Percentiles rank a stretch among this genome's conserved stretches.
phyloP scores from a whole-genome alignment of 2,797 vertebrate genomes.

The Falco rusticolus region DNA sequence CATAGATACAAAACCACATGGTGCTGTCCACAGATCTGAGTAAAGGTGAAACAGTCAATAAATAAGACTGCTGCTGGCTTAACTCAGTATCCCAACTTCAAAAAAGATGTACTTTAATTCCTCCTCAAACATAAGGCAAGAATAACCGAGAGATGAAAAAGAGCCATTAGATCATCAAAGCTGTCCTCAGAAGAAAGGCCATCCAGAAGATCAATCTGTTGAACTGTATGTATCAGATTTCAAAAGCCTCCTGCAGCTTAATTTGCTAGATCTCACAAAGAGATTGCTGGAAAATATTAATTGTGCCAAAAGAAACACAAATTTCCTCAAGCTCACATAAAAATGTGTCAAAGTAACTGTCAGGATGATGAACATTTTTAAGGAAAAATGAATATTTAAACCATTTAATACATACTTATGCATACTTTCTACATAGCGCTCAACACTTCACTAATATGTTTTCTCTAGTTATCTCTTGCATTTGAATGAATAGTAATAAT shows the following conservation, averaged over 20 bases:
- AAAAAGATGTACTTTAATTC: not conserved
- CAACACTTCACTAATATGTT: not conserved
- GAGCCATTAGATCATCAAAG: constrained; percentile 18
- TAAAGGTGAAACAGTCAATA: not conserved
- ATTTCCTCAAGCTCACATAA: not conserved
- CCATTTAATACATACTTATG: not conserved
- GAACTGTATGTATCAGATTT: not conserved
- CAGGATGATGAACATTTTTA: not conserved
- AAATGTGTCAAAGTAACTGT: not conserved
- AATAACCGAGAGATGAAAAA: not conserved
- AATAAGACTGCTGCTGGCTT: not conserved
- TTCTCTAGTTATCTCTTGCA: not conserved
- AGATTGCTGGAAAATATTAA: constrained; percentile 30
- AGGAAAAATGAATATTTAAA: not conserved
- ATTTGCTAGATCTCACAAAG: not conserved
- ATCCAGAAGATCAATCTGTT: not conserved
- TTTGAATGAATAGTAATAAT: not conserved
- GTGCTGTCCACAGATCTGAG: not conserved
- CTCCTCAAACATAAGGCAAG: not conserved
- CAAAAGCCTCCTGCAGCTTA: constrained; percentile 34
- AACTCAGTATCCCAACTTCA: not conserved
- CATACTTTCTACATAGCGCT: not conserved
- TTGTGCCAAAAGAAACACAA: not conserved
- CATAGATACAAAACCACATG: not conserved
- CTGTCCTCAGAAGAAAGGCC: not conserved